Percentiles rank a stretch among this genome's conserved stretches.
Conservation (phyloP, 2,888 invertebrate genomes). For the Vesta saturnalis region DNA sequence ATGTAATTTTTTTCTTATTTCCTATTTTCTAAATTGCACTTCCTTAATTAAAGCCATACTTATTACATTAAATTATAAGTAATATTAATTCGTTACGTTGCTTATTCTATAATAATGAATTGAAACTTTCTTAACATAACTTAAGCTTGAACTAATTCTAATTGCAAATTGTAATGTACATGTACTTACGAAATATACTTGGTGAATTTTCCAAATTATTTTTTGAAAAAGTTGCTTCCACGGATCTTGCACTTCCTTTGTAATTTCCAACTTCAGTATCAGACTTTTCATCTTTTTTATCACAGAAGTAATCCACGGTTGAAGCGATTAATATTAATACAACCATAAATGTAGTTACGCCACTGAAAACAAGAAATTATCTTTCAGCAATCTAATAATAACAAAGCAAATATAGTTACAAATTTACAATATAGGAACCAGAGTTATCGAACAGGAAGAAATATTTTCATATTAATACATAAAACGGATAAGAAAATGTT, state of each 20-base stretch:
- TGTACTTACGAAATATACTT: neutral
- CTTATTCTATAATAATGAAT: too few species aligned
- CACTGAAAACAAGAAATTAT: slow-evolving; percentile 12
- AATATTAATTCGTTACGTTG: too few species aligned
- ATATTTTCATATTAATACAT: too few species aligned
- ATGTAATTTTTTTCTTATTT: slow-evolving; percentile 13
- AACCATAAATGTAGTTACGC: slow-evolving; percentile 8
- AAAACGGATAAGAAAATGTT: too few species aligned
- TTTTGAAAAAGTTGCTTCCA: neutral
- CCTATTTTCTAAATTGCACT: neutral
- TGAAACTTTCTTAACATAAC: too few species aligned
- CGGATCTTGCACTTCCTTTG: neutral
- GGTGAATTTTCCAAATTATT: neutral
- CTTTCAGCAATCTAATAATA: too few species aligned
- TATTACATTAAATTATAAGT: neutral
- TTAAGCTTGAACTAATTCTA: too few species aligned
- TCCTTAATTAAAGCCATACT: slow-evolving; percentile 4
- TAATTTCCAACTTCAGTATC: neutral
- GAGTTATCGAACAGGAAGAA: too few species aligned
- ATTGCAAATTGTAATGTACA: too few species aligned
- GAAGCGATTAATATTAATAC: slow-evolving; percentile 14
- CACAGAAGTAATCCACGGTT: slow-evolving; percentile 5
- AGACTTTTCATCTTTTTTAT: neutral
- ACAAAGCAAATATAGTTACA: too few species aligned
- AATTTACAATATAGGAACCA: too few species aligned